phyloP scores from a whole-genome alignment of 2,888 invertebrate species.

The Meganola albula region DNA sequence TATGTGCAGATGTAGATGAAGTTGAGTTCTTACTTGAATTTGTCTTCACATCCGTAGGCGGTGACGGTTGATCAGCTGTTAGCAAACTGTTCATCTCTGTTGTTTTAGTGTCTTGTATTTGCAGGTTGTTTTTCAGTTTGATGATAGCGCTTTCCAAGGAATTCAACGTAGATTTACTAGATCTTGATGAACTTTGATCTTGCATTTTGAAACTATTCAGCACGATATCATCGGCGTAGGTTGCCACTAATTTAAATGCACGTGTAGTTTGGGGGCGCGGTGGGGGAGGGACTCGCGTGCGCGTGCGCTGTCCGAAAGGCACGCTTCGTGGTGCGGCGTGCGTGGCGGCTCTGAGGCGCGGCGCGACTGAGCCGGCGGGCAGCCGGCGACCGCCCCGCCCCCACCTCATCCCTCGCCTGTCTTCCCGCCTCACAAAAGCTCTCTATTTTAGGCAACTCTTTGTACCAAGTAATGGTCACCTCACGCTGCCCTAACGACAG shows the following conservation, averaged over 20 bases:
- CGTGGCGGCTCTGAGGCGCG: conserved; percentile 68
- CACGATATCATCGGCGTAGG: conserved; percentile 27
- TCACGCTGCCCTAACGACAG: conserved; percentile 76
- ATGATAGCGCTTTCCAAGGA: conserved; percentile 74
- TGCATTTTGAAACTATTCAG: conserved; percentile 55
- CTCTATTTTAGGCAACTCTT: conserved; percentile 78
- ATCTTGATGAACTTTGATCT: conserved; percentile 70
- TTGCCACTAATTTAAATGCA: conserved; percentile 37
- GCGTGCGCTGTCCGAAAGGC: conserved; percentile 50
- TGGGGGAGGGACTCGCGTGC: conserved; percentile 59
- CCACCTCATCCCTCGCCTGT: conserved; percentile 54
- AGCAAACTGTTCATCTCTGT: conserved; percentile 61
- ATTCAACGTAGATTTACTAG: conserved; percentile 66
- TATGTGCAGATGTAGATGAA: conserved; percentile 54
- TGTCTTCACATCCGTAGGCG: conserved; percentile 51
- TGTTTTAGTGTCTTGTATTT: conserved; percentile 69
- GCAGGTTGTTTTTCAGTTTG: conserved; percentile 72
- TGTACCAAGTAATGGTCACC: conserved; percentile 76
- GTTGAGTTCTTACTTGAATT: conserved; percentile 66
- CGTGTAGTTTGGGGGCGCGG: conserved; percentile 55
- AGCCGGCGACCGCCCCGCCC: conserved; percentile 70
- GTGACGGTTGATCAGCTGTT: conserved; percentile 51
- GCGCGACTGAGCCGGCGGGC: conserved; percentile 73
- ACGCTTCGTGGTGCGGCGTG: conserved; percentile 58
- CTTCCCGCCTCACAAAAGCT: conserved; percentile 75